A percentile compares a stretch with the other conserved stretches of the same genome.
These are phyloP conservation scores for Zaprionus bogoriensis DNA, from an alignment of 2,888 invertebrate genomes.

Conservation along the genomic window DNA sequence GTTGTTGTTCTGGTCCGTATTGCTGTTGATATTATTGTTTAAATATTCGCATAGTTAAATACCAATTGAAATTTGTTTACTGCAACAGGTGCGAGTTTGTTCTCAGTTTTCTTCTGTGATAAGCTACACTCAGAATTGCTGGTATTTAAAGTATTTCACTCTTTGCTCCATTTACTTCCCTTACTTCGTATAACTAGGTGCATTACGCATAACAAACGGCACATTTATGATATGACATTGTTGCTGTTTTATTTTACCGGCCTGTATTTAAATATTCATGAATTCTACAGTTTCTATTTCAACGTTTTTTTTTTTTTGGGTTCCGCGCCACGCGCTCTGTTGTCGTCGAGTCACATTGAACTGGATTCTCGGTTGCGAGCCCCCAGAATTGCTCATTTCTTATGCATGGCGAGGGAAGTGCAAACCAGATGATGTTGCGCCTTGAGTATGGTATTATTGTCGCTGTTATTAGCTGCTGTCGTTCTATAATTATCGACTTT, in stretches of 20 bases:
- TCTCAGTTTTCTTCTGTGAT: too few species aligned
- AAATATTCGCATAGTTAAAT: slow-evolving; percentile 46
- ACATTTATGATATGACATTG: slow-evolving; percentile 24
- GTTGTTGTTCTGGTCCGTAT: slow-evolving; percentile 20
- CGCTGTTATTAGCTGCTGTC: neutral
- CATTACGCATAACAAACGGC: slow-evolving; percentile 30
- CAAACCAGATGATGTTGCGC: neutral
- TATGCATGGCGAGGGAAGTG: neutral
- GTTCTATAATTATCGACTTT: neutral
- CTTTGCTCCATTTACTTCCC: slow-evolving; percentile 31
- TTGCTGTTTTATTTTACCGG: slow-evolving; percentile 27
- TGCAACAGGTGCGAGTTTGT: slow-evolving; percentile 66
- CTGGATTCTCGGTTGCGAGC: slow-evolving; percentile 61
- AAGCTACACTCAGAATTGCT: too few species aligned
- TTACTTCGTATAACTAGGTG: slow-evolving; percentile 1
- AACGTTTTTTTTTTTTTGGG: neutral
- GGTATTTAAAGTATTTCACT: neutral
- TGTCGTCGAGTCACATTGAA: slow-evolving; percentile 18
- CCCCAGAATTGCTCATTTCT: slow-evolving; percentile 48
- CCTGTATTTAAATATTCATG: slow-evolving; percentile 38
- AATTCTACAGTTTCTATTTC: slow-evolving; percentile 32
- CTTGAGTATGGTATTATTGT: neutral
- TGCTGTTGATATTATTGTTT: slow-evolving; percentile 26
- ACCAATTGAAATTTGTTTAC: slow-evolving; percentile 51
- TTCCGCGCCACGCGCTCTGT: slow-evolving; percentile 34